Conservation (phyloP, 2,888 invertebrate species). For the Pasiphila rectangulata region DNA sequence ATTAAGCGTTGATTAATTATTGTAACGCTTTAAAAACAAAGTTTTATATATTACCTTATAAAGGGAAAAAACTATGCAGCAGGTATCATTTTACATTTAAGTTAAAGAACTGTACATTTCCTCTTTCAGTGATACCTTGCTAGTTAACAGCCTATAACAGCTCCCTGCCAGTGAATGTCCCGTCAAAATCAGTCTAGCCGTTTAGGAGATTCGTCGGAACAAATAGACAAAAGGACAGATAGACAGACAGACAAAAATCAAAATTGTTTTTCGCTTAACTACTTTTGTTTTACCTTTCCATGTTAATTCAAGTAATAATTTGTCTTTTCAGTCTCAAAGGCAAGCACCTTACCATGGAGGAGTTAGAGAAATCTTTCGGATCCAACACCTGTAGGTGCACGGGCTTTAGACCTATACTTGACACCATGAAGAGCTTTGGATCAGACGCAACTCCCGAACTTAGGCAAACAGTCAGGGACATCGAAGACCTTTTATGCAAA, state of each 20-base stretch:
- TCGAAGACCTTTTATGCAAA: slow-evolving; percentile 60
- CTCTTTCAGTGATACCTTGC: too few relatives aligned
- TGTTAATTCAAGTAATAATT: neutral
- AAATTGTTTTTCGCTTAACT: too few relatives aligned
- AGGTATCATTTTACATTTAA: too few relatives aligned
- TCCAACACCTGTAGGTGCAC: slow-evolving; percentile 91
- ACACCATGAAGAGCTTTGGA: slow-evolving; percentile 87
- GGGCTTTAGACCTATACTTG: slow-evolving; percentile 88
- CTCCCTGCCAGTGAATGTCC: too few relatives aligned
- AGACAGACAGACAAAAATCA: too few relatives aligned
- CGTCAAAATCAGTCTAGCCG: too few relatives aligned
- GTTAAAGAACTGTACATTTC: too few relatives aligned
- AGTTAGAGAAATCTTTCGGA: slow-evolving; percentile 87
- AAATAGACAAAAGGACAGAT: too few relatives aligned
- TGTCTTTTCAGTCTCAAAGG: slow-evolving; percentile 63
- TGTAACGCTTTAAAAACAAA: neutral
- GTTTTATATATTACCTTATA: too few relatives aligned
- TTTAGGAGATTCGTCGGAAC: too few relatives aligned
- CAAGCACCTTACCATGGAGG: slow-evolving; percentile 81
- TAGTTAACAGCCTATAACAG: too few relatives aligned
- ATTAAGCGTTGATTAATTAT: slow-evolving; percentile 2
- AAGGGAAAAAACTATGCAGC: too few relatives aligned
- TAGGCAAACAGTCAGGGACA: slow-evolving; percentile 69
- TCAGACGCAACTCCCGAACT: slow-evolving; percentile 79
- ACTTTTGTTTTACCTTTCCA: neutral